phyloP scores from a whole-genome alignment of 2,797 vertebrate genomes.

The Lindbergichthys nudifrons region DNA sequence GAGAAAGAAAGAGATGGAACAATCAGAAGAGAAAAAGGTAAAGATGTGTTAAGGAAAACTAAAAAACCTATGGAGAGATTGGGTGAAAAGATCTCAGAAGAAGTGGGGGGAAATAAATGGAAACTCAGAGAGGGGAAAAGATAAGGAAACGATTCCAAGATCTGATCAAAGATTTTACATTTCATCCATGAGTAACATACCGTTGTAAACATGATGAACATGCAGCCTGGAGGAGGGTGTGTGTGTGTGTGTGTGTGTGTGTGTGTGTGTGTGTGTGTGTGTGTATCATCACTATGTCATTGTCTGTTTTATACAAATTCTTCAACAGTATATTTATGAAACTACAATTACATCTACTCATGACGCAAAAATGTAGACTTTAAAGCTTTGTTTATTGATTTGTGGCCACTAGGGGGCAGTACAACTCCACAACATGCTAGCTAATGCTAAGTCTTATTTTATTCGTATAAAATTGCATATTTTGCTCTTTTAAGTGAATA shows the following conservation, averaged over 20 bases:
- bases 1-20: slow-evolving; percentile 35
- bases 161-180: slow-evolving; percentile 43
- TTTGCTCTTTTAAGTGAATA: not conserved
- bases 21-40: slow-evolving; percentile 21
- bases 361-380: not conserved
- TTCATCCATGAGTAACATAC: slow-evolving; percentile 45
- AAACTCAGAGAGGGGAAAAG: not conserved
- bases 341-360: not conserved
- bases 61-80: not conserved
- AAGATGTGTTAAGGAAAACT: slow-evolving; percentile 22
- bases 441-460: not conserved
- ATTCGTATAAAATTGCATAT: not conserved
- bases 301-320: not conserved
- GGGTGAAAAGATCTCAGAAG: too few species aligned
- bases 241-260: not conserved
- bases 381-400: slow-evolving; percentile 4
- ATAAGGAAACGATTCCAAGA: not conserved
- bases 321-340: not conserved
- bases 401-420: slow-evolving; percentile 12
- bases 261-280: not conserved
- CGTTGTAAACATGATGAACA: slow-evolving; percentile 33
- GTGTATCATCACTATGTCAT: not conserved
- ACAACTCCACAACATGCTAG: not conserved
- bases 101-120: not conserved
- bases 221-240: slow-evolving; percentile 30